These are phyloP conservation scores for Mustela nigripes DNA, from an alignment of 2,113 vertebrate genomes.

Conservation along the genomic window DNA sequence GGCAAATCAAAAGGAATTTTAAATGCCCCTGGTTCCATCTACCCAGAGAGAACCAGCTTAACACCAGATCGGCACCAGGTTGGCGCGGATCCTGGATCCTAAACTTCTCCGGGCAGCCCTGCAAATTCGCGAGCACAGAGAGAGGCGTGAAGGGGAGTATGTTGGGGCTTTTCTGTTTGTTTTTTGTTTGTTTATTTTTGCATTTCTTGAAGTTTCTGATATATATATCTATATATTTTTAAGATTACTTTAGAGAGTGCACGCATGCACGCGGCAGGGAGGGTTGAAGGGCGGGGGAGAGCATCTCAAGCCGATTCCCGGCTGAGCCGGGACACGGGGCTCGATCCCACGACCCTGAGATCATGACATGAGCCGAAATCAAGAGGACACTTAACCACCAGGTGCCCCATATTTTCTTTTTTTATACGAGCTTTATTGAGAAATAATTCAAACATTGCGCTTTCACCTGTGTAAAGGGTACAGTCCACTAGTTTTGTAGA, in stretches of 20 bases:
- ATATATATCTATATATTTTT: background rate
- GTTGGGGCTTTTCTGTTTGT: too few relatives aligned
- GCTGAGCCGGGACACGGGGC: background rate
- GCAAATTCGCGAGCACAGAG: background rate
- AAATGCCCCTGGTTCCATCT: background rate
- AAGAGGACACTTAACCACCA: background rate
- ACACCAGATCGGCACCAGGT: background rate
- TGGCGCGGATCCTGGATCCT: accelerated
- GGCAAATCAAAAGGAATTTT: background rate
- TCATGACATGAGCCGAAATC: background rate
- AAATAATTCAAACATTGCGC: background rate
- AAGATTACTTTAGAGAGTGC: background rate
- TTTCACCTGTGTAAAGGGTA: background rate
- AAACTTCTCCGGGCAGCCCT: background rate
- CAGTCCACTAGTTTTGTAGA: background rate
- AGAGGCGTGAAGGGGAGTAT: background rate
- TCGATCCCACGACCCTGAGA: background rate
- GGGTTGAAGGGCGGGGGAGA: too few relatives aligned
- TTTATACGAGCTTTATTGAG: background rate
- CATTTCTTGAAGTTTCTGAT: background rate
- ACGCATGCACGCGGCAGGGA: too few relatives aligned
- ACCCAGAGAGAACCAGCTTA: background rate
- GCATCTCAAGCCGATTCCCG: too few relatives aligned
- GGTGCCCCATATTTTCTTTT: background rate
- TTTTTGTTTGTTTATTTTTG: too few relatives aligned